Conservation (phyloP, 2,888 invertebrate genomes). For the Helleia helle region DNA sequence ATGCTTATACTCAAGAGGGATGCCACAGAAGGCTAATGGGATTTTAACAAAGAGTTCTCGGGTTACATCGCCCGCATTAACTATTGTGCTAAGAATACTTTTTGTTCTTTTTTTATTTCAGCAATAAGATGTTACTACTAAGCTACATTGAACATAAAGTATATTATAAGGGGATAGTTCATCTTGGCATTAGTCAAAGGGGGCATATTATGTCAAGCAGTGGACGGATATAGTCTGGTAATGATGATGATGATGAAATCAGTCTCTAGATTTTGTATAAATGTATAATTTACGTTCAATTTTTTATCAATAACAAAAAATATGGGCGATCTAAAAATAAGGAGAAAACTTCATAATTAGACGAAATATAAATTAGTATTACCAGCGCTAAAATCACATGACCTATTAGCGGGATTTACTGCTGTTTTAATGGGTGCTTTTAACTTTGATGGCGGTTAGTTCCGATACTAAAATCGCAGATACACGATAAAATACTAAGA, state of each 20-base stretch:
- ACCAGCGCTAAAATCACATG: slow-evolving; percentile 26
- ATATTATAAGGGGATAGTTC: too few species aligned
- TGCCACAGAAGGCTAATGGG: slow-evolving; percentile 4
- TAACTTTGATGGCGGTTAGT: slow-evolving; percentile 37
- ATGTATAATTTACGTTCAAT: too few species aligned
- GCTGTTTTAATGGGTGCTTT: slow-evolving; percentile 35
- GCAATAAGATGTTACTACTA: neutral
- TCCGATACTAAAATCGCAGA: slow-evolving; percentile 38
- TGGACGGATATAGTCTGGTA: too few species aligned
- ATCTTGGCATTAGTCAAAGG: too few species aligned
- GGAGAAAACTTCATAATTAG: slow-evolving; percentile 19
- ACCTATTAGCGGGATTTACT: slow-evolving; percentile 3
- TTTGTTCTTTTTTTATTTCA: slow-evolving; percentile 4
- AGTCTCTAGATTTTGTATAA: too few species aligned
- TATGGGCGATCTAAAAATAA: neutral
- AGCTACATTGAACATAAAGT: too few species aligned
- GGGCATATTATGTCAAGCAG: too few species aligned
- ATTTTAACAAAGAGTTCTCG: neutral
- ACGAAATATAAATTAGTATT: slow-evolving; percentile 23
- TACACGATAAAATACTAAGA: slow-evolving; percentile 18
- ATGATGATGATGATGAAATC: too few species aligned
- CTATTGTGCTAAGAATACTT: neutral
- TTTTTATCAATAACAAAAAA: too few species aligned
- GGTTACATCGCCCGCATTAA: neutral
- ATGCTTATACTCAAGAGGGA: slow-evolving; percentile 3